phyloP scores from a whole-genome alignment of 2,113 vertebrate genomes.

The Spermophilus dauricus region DNA sequence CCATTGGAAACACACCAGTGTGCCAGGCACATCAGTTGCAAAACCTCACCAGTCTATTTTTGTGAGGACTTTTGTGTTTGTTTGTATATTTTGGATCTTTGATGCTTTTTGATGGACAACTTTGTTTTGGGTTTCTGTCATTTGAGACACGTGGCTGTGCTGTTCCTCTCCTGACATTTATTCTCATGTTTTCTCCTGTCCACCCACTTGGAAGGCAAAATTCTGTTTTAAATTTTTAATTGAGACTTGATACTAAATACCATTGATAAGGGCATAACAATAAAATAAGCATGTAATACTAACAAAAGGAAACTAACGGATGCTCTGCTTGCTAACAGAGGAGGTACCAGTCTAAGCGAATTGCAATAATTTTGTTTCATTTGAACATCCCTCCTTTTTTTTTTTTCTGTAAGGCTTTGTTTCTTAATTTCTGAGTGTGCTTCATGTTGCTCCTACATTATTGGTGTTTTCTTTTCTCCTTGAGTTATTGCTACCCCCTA shows the following conservation, averaged over 20 bases:
- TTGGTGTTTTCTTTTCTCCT: background rate
- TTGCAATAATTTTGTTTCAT: background rate
- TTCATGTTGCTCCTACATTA: background rate
- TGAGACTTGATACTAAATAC: background rate
- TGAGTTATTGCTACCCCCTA: background rate
- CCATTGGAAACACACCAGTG: background rate
- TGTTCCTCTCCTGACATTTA: background rate
- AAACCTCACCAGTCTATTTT: background rate
- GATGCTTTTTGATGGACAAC: background rate
- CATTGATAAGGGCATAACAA: background rate
- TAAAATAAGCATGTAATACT: background rate
- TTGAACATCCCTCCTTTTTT: background rate
- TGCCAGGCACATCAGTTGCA: background rate
- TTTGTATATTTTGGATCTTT: background rate
- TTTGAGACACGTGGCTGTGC: background rate
- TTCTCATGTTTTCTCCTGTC: background rate
- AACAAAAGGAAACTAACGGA: background rate
- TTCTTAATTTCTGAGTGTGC: constrained; percentile 4
- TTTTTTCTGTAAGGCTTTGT: background rate
- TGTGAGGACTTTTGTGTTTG: background rate
- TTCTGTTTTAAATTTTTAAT: constrained; percentile 2
- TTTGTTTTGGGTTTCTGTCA: background rate
- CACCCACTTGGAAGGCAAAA: background rate
- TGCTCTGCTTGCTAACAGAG: background rate
- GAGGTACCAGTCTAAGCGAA: background rate